Evolutionary conservation across 2,113 vertebrate genomes (phyloP).

Genomic region (Dascyllus trimaculatus): DNA sequence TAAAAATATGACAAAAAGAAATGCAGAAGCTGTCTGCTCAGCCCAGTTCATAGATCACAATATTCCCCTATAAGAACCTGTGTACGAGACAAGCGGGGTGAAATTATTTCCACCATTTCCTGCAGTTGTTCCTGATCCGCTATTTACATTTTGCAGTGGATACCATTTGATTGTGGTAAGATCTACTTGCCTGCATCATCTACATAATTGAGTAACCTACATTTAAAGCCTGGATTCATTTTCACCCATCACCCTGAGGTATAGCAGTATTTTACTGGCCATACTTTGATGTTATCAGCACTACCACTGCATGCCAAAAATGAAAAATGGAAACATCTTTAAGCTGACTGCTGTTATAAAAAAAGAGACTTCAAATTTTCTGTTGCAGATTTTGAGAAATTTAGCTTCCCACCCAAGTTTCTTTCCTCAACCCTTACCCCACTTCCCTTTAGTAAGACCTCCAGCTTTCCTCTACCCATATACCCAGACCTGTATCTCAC

Average conservation of each 20-base stretch:
- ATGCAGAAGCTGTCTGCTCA: constrained; percentile 43
- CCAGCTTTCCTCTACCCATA: constrained; percentile 46
- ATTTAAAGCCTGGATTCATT: constrained; percentile 40
- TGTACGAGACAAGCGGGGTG: constrained; percentile 40
- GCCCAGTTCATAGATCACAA: constrained; percentile 23
- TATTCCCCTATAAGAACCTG: constrained; percentile 23
- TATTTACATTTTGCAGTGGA: constrained; percentile 34
- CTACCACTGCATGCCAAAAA: constrained; percentile 31
- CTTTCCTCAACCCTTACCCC: constrained; percentile 7
- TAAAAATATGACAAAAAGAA: constrained; percentile 54
- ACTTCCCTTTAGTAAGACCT: constrained; percentile 43
- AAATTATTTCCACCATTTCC: constrained; percentile 34
- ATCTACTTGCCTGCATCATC: constrained; percentile 31
- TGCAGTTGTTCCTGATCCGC: constrained; percentile 31
- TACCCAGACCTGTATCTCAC: constrained; percentile 61
- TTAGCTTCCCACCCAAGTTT: constrained; percentile 4
- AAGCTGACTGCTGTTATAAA: not conserved
- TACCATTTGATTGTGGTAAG: not conserved
- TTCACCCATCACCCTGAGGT: constrained; percentile 54
- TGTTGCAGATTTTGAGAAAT: constrained; percentile 18
- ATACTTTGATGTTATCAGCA: constrained; percentile 37
- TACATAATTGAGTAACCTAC: constrained; percentile 41
- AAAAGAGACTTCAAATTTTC: too few relatives aligned
- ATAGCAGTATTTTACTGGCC: constrained; percentile 27
- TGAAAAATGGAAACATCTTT: constrained; percentile 49